A percentile compares a stretch with the other conserved stretches of the same genome.
These are phyloP conservation scores for Colius striatus DNA, from an alignment of 2,113 vertebrate genomes.

Conservation along the genomic window DNA sequence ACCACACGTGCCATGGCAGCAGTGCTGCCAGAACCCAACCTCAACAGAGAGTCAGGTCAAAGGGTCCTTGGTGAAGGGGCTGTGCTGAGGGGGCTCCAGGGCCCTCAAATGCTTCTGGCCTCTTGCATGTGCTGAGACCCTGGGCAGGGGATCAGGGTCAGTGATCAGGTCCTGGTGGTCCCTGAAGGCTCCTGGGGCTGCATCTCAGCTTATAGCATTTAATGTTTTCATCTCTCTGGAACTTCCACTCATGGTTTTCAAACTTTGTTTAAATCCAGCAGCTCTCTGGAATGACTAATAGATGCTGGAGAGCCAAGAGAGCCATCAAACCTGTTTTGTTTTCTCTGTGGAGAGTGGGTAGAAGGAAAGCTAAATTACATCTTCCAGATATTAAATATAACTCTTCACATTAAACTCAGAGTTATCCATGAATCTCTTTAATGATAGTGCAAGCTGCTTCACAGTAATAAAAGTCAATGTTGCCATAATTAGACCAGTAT, in stretches of 20 bases:
- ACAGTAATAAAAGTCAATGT: conserved; percentile 58
- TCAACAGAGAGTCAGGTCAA: too few species aligned
- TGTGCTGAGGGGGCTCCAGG: background rate
- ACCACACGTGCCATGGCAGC: rapidly evolving
- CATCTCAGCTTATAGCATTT: background rate
- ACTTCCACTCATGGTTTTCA: background rate
- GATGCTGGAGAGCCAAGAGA: background rate
- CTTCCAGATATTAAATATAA: conserved; percentile 44
- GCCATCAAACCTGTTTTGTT: background rate
- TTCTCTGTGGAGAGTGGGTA: background rate
- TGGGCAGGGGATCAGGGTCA: background rate
- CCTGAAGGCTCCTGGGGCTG: too few species aligned
- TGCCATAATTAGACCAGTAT: conserved; percentile 69
- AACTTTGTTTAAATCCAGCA: background rate
- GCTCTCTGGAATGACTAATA: background rate
- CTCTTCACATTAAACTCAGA: conserved; percentile 23
- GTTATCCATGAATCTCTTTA: conserved; percentile 65
- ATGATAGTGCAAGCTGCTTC: conserved; percentile 38
- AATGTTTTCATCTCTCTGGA: background rate
- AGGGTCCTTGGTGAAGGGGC: background rate
- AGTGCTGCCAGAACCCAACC: background rate
- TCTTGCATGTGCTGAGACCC: background rate
- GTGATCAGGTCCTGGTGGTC: background rate
- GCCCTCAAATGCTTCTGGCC: background rate
- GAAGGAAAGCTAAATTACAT: conserved; percentile 50